phyloP scores from a whole-genome alignment of 2,797 vertebrate species.

The Micropoecilia bifurca region DNA sequence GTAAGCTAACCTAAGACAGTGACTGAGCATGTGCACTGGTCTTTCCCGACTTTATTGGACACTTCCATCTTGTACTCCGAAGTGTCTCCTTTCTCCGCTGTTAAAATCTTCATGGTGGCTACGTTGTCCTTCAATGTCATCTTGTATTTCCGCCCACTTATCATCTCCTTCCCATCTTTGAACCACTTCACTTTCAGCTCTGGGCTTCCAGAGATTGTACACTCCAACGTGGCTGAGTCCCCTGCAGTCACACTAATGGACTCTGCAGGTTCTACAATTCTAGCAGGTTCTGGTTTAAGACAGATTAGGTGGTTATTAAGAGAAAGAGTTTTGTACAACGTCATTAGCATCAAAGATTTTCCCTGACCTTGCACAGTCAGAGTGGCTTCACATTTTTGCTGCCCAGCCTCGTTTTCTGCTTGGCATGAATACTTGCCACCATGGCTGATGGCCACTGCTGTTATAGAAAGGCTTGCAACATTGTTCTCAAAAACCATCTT shows the following conservation, averaged over 20 bases:
- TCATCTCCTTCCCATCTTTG: conserved; percentile 91
- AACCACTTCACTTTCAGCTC: conserved; percentile 97
- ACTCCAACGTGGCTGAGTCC: conserved; percentile 93
- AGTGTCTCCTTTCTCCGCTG: conserved; percentile 90
- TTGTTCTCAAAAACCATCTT: conserved; percentile 90
- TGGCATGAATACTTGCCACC: conserved; percentile 92
- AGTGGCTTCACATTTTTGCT: conserved; percentile 92
- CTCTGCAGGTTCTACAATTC: conserved; percentile 91
- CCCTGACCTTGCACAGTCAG: conserved; percentile 95
- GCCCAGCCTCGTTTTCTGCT: conserved; percentile 95
- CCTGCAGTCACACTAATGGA: conserved; percentile 95
- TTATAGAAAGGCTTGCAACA: conserved; percentile 86
- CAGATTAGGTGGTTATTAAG: conserved; percentile 38
- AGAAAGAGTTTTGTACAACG: conserved; percentile 14
- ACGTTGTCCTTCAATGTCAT: conserved; percentile 92
- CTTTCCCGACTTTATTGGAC: conserved; percentile 94
- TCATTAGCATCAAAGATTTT: conserved; percentile 10
- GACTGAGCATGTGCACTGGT: conserved; percentile 90
- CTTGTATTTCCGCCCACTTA: conserved; percentile 93
- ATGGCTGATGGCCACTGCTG: conserved; percentile 85
- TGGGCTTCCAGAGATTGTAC: conserved; percentile 92
- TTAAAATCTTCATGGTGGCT: conserved; percentile 92
- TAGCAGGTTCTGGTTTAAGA: conserved; percentile 91
- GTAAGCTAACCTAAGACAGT: conserved; percentile 91
- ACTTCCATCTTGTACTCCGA: conserved; percentile 95